phyloP scores from a whole-genome alignment of 2,797 vertebrate genomes.

The Crypturellus tataupa region DNA sequence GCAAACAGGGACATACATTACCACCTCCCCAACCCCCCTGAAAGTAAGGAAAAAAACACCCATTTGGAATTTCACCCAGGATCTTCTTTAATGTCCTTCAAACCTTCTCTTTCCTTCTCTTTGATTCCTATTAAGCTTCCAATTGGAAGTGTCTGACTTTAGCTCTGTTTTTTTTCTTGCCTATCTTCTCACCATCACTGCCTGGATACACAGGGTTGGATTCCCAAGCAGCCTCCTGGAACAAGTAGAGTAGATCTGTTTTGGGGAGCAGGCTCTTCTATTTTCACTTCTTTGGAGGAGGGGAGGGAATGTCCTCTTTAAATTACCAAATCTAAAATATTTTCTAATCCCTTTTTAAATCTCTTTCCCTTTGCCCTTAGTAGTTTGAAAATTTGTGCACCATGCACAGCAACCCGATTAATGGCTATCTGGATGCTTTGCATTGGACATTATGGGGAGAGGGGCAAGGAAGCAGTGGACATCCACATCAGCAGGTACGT shows the following conservation, averaged over 20 bases:
- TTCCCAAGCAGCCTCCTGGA: neutral
- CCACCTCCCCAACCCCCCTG: no score
- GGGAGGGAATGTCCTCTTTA: neutral
- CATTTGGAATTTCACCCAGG: neutral
- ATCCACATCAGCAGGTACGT: neutral
- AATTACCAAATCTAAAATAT: neutral
- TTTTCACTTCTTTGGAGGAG: neutral
- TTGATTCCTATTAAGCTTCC: neutral
- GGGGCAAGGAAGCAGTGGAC: neutral
- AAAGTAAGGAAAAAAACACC: neutral
- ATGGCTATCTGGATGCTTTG: neutral
- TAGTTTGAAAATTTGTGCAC: neutral
- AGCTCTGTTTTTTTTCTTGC: no score
- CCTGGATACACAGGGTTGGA: neutral
- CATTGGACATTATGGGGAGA: neutral
- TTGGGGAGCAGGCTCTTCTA: neutral
- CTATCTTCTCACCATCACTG: fast-evolving
- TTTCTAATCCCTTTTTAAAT: neutral
- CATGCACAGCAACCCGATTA: fast-evolving
- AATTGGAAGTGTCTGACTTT: neutral
- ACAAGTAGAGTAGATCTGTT: neutral
- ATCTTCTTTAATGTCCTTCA: neutral
- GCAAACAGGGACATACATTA: neutral
- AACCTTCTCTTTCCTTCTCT: neutral
- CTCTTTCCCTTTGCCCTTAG: neutral